Conservation (phyloP, 2,113 vertebrate species). For the Benthochromis sp. region DNA sequence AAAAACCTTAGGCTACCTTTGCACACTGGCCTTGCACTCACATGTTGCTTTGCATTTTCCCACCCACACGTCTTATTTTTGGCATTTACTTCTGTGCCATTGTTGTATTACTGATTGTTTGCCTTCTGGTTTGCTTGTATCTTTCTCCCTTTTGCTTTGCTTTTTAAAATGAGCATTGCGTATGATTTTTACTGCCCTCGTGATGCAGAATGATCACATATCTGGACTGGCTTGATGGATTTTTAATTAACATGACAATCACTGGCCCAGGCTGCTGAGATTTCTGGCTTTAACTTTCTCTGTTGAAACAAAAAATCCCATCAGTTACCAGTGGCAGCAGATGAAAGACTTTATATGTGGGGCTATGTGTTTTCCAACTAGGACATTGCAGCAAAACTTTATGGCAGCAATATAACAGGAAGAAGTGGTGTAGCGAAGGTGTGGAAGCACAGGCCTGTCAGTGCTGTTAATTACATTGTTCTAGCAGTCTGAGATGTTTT, state of each 20-base stretch:
- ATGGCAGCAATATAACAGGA: neutral
- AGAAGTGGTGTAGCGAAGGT: neutral
- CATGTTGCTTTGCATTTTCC: neutral
- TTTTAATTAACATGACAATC: neutral
- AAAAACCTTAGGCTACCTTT: conserved; percentile 37
- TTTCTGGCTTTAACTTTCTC: neutral
- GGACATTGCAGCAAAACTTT: neutral
- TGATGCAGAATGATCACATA: neutral
- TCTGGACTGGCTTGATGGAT: neutral
- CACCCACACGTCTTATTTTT: conserved; percentile 19
- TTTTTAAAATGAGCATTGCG: neutral
- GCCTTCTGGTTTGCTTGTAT: conserved; percentile 6
- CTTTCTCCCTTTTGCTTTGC: neutral
- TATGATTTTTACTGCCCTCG: neutral
- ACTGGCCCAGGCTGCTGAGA: neutral
- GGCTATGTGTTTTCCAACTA: conserved; percentile 23
- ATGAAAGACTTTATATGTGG: neutral
- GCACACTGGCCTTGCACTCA: conserved; percentile 23
- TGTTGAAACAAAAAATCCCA: neutral
- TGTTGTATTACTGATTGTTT: neutral
- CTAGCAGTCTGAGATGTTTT: neutral
- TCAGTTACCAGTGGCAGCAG: neutral
- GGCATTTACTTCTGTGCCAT: neutral
- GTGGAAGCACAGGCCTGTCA: neutral
- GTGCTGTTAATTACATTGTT: neutral